These are phyloP conservation scores for Colossoma macropomum DNA, from an alignment of 2,113 vertebrate species.

Conservation along the genomic window DNA sequence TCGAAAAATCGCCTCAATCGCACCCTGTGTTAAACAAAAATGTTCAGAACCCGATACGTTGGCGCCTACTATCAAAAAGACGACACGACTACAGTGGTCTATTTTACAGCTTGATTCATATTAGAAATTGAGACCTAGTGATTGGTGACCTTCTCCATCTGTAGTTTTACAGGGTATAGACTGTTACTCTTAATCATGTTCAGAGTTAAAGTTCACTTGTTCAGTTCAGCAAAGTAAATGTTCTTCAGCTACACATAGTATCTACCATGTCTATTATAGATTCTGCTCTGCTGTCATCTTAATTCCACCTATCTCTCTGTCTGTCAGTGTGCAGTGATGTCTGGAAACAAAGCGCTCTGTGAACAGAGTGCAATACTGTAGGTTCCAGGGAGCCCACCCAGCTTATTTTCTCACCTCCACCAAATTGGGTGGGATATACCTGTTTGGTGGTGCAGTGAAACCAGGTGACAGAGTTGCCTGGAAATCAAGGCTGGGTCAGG, in stretches of 20 bases:
- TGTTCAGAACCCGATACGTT: too few species aligned
- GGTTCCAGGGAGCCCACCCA: background rate
- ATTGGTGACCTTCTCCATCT: background rate
- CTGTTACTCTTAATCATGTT: background rate
- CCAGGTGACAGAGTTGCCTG: background rate
- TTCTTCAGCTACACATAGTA: background rate
- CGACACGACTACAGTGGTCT: too few species aligned
- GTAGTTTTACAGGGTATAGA: background rate
- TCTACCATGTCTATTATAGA: background rate
- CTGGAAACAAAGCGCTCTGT: background rate
- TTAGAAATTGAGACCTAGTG: background rate
- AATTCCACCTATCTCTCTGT: background rate
- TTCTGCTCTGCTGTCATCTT: background rate
- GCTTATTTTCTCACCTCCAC: background rate
- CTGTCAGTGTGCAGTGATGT: background rate
- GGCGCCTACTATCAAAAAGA: too few species aligned
- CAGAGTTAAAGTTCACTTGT: background rate
- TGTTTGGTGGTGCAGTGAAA: background rate
- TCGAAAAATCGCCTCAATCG: too few species aligned
- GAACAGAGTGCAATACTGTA: background rate
- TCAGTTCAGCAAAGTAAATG: background rate
- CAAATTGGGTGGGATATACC: background rate
- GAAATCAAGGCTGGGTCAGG: background rate
- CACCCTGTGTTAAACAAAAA: too few species aligned
- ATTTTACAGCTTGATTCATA: too few species aligned